A percentile compares a stretch with the other conserved stretches of the same genome.
Evolutionary conservation across 2,113 vertebrate species (phyloP).

Genomic region (Bufo gargarizans): DNA sequence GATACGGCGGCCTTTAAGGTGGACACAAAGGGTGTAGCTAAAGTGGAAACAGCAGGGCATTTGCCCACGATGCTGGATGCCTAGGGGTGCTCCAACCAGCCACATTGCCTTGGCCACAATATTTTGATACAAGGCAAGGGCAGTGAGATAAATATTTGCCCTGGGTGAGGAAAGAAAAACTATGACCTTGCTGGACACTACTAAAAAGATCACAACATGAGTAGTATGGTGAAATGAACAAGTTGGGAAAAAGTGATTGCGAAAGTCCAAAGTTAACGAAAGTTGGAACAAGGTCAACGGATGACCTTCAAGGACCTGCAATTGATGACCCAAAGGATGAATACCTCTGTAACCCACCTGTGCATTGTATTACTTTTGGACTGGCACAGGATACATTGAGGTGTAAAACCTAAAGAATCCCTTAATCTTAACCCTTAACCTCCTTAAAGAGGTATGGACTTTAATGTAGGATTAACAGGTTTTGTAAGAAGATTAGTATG

Average conservation of each 20-base stretch:
- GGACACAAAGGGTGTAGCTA: background rate
- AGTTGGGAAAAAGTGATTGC: background rate
- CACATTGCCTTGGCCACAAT: background rate
- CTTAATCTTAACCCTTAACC: background rate
- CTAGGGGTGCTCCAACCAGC: background rate
- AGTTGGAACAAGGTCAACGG: background rate
- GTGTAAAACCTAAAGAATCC: background rate
- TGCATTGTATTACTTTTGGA: too few species aligned
- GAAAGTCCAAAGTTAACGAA: background rate
- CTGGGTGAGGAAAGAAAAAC: background rate
- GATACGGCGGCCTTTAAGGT: background rate
- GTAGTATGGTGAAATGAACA: background rate
- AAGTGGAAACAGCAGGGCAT: background rate
- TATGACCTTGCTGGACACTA: background rate
- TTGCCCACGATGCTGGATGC: background rate
- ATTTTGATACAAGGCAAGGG: background rate
- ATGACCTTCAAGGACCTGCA: background rate
- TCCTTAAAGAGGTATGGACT: background rate
- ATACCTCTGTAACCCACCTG: too few species aligned
- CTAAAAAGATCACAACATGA: background rate
- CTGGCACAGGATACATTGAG: background rate
- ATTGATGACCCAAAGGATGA: background rate
- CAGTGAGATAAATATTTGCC: background rate
- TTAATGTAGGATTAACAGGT: background rate
- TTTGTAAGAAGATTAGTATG: background rate